Percentiles rank a stretch among this genome's conserved stretches.
These are phyloP conservation scores for Gastrophryne carolinensis DNA, from an alignment of 2,797 vertebrate species.

Conservation along the genomic window DNA sequence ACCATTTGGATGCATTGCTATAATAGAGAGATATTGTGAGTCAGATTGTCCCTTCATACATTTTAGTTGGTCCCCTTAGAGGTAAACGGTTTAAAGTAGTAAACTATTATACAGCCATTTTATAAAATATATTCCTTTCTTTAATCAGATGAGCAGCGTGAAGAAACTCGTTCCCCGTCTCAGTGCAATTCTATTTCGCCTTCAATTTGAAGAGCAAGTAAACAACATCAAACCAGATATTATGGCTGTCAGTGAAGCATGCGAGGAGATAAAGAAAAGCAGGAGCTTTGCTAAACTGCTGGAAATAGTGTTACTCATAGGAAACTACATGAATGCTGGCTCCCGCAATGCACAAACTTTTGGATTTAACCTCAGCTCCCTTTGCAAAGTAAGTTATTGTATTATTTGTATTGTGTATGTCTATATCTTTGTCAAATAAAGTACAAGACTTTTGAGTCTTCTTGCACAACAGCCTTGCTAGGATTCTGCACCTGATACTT, in stretches of 20 bases:
- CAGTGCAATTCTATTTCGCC: slow-evolving; percentile 91
- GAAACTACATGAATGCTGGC: slow-evolving; percentile 97
- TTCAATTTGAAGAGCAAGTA: slow-evolving; percentile 97
- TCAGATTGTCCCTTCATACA: slow-evolving; percentile 22
- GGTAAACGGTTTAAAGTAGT: slow-evolving; percentile 58
- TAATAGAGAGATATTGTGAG: not conserved
- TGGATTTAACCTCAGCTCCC: slow-evolving; percentile 91
- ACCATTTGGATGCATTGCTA: not conserved
- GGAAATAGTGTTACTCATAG: slow-evolving; percentile 91
- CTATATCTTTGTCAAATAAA: no score
- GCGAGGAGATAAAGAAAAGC: slow-evolving; percentile 91
- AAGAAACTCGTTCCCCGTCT: slow-evolving; percentile 88
- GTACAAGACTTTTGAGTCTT: no score
- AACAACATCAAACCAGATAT: slow-evolving; percentile 92
- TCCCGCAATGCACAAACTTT: slow-evolving; percentile 93
- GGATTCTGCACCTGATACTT: no score
- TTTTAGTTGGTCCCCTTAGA: slow-evolving; percentile 11
- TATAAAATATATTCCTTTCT: slow-evolving; percentile 72
- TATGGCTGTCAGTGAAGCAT: slow-evolving; percentile 88
- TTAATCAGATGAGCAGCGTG: slow-evolving; percentile 90
- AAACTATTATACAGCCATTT: slow-evolving; percentile 65
- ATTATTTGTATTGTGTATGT: not conserved
- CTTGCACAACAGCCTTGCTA: no score
- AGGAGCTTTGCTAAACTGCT: slow-evolving; percentile 84
- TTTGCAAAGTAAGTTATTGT: slow-evolving; percentile 86